Evolutionary conservation across 2,888 invertebrate genomes (phyloP).

Genomic region (Dicyrtoma fusca): DNA sequence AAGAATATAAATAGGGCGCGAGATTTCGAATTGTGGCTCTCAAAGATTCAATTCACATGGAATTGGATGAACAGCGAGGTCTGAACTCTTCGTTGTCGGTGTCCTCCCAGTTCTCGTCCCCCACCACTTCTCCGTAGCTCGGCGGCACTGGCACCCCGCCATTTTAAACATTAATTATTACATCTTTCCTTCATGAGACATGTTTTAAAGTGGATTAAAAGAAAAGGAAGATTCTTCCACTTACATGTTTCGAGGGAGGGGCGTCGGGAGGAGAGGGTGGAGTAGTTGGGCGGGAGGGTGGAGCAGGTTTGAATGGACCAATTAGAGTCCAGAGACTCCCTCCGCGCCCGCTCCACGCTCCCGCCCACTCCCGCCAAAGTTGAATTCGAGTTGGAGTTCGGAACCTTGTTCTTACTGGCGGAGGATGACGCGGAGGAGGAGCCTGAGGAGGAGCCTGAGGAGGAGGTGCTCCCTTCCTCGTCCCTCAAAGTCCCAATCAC

Average conservation of each 20-base stretch:
- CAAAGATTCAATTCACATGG: too few relatives aligned
- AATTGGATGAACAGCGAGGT: slow-evolving; percentile 6
- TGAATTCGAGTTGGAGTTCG: background rate
- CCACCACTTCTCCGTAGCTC: slow-evolving; percentile 5
- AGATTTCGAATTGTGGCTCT: too few relatives aligned
- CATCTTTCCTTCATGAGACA: too few relatives aligned
- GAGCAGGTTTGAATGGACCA: slow-evolving; percentile 21
- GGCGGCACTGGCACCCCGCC: slow-evolving; percentile 30
- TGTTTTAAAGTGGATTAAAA: background rate
- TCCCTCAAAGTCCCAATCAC: slow-evolving; percentile 33
- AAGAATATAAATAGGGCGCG: too few relatives aligned
- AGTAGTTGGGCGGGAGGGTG: slow-evolving; percentile 29
- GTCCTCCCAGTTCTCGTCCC: slow-evolving; percentile 1
- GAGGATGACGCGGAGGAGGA: too few relatives aligned
- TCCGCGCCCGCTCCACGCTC: background rate
- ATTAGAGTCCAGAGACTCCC: slow-evolving; percentile 2
- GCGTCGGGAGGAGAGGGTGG: slow-evolving; percentile 5
- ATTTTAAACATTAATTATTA: too few relatives aligned
- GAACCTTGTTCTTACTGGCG: background rate
- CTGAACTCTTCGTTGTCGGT: background rate
- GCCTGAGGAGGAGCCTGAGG: too few relatives aligned
- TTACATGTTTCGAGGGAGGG: slow-evolving; percentile 35
- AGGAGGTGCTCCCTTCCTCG: too few relatives aligned
- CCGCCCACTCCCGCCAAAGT: background rate
- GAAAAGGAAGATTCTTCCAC: too few relatives aligned